Evolutionary conservation across 2,797 vertebrate genomes (phyloP).

Genomic region (Kryptopterus vitreolus): DNA sequence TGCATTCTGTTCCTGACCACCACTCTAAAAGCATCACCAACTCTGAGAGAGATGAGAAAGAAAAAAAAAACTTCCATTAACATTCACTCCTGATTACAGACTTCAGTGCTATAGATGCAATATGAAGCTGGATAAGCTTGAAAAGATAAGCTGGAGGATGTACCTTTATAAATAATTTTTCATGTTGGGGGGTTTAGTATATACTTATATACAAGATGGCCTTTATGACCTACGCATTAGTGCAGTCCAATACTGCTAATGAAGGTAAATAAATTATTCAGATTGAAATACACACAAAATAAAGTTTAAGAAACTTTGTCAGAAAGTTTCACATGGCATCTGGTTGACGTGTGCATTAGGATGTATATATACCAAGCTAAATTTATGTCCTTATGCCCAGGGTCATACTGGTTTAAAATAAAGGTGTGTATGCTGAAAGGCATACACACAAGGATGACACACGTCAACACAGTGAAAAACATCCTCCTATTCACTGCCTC

Average conservation of each 20-base stretch:
- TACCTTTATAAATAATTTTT: neutral
- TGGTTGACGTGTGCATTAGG: neutral
- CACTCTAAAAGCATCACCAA: conserved; percentile 98
- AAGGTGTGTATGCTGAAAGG: too few relatives aligned
- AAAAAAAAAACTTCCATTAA: neutral
- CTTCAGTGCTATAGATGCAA: neutral
- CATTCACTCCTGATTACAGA: neutral
- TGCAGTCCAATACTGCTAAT: neutral
- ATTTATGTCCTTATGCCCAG: too few relatives aligned
- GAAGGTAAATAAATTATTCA: neutral
- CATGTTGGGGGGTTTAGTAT: neutral
- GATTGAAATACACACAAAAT: too few relatives aligned
- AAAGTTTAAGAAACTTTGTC: neutral
- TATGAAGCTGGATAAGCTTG: too few relatives aligned
- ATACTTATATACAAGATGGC: too few relatives aligned
- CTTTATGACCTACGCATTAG: neutral
- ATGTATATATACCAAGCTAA: too few relatives aligned
- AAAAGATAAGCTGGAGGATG: neutral
- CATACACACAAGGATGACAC: too few relatives aligned
- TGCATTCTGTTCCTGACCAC: conserved; percentile 97
- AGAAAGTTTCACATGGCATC: neutral
- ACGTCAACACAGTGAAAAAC: too few relatives aligned
- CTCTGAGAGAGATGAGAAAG: conserved; percentile 73
- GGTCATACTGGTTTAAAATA: neutral
- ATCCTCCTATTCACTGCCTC: too few relatives aligned